Conservation (phyloP, 2,113 vertebrate genomes). For the Mus pahari region DNA sequence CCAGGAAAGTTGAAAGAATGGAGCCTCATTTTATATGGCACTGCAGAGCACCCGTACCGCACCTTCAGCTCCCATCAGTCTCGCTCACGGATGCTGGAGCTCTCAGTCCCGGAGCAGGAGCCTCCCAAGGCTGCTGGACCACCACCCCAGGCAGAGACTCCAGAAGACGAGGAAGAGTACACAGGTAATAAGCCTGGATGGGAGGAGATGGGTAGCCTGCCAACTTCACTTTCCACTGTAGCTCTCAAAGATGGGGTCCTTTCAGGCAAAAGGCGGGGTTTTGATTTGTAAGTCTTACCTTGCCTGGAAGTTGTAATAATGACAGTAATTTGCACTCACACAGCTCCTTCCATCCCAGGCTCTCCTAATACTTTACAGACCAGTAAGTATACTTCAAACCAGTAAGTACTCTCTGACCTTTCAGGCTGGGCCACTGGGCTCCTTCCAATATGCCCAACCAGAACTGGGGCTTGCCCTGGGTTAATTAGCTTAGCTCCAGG, state of each 20-base stretch:
- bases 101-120: slow-evolving; percentile 74
- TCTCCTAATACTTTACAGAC: slow-evolving; percentile 71
- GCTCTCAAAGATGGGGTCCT: neutral
- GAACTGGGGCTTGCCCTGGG: neutral
- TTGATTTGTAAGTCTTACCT: neutral
- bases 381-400: slow-evolving; percentile 78
- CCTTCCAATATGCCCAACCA: slow-evolving; percentile 27
- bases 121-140: slow-evolving; percentile 80
- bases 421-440: neutral
- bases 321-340: slow-evolving; percentile 72
- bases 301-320: slow-evolving; percentile 49
- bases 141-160: slow-evolving; percentile 84
- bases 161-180: slow-evolving; percentile 92
- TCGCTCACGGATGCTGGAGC: slow-evolving; percentile 86
- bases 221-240: neutral
- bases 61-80: slow-evolving; percentile 78
- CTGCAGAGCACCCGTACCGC: slow-evolving; percentile 89
- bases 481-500: neutral
- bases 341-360: slow-evolving; percentile 73
- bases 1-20: slow-evolving; percentile 95
- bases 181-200: slow-evolving; percentile 82
- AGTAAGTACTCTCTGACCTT: slow-evolving; percentile 68
- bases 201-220: neutral
- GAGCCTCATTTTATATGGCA: slow-evolving; percentile 93
- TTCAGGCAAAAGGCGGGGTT: neutral